These are phyloP conservation scores for Ptychadena robeensis DNA, from an alignment of 2,797 vertebrate species.

Conservation along the genomic window DNA sequence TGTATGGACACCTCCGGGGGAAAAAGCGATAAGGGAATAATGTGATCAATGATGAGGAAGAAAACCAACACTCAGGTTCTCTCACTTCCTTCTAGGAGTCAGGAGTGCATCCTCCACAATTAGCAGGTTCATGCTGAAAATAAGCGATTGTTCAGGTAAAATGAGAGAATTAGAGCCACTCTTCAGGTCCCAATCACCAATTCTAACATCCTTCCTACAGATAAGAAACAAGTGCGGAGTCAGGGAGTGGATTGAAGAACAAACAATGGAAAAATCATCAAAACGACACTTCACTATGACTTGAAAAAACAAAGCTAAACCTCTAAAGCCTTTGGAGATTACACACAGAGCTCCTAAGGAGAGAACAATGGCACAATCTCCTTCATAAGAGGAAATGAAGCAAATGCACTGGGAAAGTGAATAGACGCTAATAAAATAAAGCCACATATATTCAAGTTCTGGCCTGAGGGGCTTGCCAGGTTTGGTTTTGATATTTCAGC, in stretches of 20 bases:
- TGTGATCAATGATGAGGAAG: slow-evolving; percentile 1
- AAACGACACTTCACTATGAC: slow-evolving; percentile 36
- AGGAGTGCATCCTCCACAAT: not conserved
- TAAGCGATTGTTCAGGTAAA: slow-evolving; percentile 31
- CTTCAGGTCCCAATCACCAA: slow-evolving; percentile 4
- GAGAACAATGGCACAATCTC: slow-evolving; percentile 12
- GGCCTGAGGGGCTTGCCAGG: slow-evolving; percentile 11
- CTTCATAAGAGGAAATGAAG: slow-evolving; percentile 34
- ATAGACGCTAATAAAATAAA: slow-evolving; percentile 53
- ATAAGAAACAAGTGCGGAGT: slow-evolving; percentile 46
- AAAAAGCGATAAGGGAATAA: too few species aligned
- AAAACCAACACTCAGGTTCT: not conserved
- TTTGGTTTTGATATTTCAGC: slow-evolving; percentile 19
- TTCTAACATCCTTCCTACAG: slow-evolving; percentile 44
- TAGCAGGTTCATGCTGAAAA: slow-evolving; percentile 5
- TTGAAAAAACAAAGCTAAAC: slow-evolving; percentile 40
- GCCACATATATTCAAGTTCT: slow-evolving; percentile 36
- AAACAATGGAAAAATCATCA: slow-evolving; percentile 54
- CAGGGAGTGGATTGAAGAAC: slow-evolving; percentile 26
- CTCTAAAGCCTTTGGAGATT: slow-evolving; percentile 33
- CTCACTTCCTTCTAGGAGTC: not conserved
- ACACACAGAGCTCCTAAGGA: slow-evolving; percentile 1
- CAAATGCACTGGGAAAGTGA: slow-evolving; percentile 14
- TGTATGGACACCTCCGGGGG: too few species aligned
- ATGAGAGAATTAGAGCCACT: not conserved